Conservation (phyloP, 2,113 vertebrate species). For the Pontoporia blainvillei region DNA sequence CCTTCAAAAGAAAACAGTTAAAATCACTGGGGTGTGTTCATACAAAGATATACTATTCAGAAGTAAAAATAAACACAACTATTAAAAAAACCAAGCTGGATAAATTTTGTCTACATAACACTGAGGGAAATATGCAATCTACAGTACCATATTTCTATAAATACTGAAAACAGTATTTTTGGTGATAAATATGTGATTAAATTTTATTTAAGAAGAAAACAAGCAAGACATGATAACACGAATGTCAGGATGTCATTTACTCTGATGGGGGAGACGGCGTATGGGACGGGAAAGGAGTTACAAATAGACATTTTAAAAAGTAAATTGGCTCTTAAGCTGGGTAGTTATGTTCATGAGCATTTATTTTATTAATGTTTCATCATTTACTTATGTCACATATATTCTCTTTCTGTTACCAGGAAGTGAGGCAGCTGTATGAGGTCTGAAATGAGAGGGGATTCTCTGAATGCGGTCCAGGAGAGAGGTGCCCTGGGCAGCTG, state of each 20-base stretch:
- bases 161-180: neutral
- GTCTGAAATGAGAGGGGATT: neutral
- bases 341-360: neutral
- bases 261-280: neutral
- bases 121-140: neutral
- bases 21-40: neutral
- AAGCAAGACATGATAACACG: neutral
- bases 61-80: neutral
- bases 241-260: neutral
- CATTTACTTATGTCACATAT: neutral
- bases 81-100: neutral
- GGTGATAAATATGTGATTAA: neutral
- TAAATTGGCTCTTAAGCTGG: neutral
- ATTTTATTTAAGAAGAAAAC: neutral
- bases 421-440: neutral
- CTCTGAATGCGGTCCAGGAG: neutral
- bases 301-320: neutral
- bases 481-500: neutral
- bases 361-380: neutral
- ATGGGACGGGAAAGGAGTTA: neutral
- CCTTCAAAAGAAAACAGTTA: neutral
- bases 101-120: neutral
- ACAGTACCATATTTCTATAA: neutral
- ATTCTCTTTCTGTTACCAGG: neutral
- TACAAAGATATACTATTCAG: neutral